Percentiles rank a stretch among this genome's conserved stretches.
Evolutionary conservation across 2,888 invertebrate genomes (phyloP).

Genomic region (Cephus pygmeus): DNA sequence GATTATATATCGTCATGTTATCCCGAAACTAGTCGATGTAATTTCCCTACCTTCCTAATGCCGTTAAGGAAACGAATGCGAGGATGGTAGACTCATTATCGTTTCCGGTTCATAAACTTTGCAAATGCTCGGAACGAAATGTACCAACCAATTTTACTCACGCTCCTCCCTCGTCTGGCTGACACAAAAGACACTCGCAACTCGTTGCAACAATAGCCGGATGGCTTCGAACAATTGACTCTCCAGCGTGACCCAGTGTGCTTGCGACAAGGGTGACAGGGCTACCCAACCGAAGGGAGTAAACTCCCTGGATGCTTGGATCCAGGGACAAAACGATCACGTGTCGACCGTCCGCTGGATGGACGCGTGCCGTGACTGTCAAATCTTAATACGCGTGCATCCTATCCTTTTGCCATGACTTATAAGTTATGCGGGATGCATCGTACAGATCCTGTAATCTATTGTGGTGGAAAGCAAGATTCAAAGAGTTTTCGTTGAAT

Average conservation of each 20-base stretch:
- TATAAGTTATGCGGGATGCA: conserved; percentile 15
- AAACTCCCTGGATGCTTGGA: conserved; percentile 6
- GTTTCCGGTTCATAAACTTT: conserved; percentile 20
- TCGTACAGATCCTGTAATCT: background rate
- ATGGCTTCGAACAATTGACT: background rate
- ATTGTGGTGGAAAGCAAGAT: background rate
- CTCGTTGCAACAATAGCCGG: background rate
- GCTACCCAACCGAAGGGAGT: conserved; percentile 9
- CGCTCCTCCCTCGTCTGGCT: conserved; percentile 10
- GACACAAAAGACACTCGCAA: background rate
- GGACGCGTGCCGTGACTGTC: conserved; percentile 53
- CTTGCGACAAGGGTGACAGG: background rate
- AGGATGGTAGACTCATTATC: background rate
- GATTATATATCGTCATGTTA: background rate
- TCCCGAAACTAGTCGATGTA: background rate
- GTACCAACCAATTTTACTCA: conserved; percentile 14
- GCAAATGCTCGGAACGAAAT: conserved; percentile 11
- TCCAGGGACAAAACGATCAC: conserved; percentile 53
- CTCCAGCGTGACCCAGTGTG: background rate
- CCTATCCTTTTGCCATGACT: conserved; percentile 11
- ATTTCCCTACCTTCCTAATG: background rate
- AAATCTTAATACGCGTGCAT: conserved; percentile 18
- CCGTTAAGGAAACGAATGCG: background rate
- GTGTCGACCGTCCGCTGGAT: conserved; percentile 50
- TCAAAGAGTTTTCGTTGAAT: background rate